Conservation (phyloP, 2,888 invertebrate species). For the Xestia ashworthii region DNA sequence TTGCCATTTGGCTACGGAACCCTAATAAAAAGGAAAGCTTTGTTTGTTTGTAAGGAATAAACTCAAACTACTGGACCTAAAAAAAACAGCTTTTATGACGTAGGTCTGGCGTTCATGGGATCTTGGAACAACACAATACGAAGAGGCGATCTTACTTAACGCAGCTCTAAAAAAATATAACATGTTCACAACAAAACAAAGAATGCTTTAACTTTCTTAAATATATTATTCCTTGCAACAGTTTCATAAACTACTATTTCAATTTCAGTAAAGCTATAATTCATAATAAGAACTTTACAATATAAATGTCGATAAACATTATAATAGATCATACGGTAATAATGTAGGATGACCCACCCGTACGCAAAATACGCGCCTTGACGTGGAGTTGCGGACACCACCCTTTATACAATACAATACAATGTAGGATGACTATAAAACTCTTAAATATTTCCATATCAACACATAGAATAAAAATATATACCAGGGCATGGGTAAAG, state of each 20-base stretch:
- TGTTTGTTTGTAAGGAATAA: no score
- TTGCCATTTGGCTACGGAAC: no score
- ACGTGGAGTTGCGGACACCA: no score
- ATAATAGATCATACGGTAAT: slow-evolving; percentile 1
- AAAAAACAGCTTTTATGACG: neutral
- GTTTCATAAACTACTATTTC: neutral
- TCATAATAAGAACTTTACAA: neutral
- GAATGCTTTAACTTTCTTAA: neutral
- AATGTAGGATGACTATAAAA: neutral
- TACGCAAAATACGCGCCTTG: no score
- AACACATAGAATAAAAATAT: slow-evolving; percentile 3
- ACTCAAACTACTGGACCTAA: no score
- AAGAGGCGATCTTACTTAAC: neutral
- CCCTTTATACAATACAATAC: no score
- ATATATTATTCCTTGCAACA: neutral
- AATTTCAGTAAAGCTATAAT: slow-evolving; percentile 1
- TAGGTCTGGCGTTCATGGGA: neutral
- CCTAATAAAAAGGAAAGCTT: no score
- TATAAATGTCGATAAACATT: neutral
- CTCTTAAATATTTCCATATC: neutral
- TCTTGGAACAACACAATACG: neutral
- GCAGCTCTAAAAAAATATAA: neutral
- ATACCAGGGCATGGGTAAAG: neutral
- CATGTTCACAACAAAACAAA: neutral
- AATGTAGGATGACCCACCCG: neutral